Conservation (phyloP, 2,888 invertebrate species). For the Campoplex nolae region DNA sequence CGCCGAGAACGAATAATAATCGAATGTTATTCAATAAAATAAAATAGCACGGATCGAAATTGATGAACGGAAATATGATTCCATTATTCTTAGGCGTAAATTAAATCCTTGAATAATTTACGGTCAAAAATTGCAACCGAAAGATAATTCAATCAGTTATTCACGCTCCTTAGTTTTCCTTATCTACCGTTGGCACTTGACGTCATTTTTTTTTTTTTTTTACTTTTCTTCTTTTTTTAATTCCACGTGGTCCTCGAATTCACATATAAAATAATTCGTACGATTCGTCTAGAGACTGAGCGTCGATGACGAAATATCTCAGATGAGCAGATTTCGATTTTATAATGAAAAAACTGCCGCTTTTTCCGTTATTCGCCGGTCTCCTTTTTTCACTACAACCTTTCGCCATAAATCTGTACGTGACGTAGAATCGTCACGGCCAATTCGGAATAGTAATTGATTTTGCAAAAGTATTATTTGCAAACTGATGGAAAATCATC, state of each 20-base stretch:
- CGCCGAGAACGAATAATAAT: neutral
- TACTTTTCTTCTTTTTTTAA: slow-evolving; percentile 29
- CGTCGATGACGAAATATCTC: slow-evolving; percentile 2
- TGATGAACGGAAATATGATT: neutral
- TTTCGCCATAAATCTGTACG: neutral
- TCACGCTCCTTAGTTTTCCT: slow-evolving; percentile 12
- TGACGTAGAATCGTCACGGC: slow-evolving; percentile 1
- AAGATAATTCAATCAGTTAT: neutral
- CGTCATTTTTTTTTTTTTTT: slow-evolving; percentile 19
- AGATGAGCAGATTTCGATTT: slow-evolving; percentile 6
- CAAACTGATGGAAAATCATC: neutral
- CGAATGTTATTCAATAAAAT: slow-evolving; percentile 4
- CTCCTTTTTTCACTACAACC: neutral
- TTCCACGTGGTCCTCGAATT: slow-evolving; percentile 56
- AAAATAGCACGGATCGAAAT: neutral
- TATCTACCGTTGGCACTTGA: slow-evolving; percentile 66
- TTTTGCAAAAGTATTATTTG: neutral
- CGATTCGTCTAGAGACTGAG: slow-evolving; percentile 32
- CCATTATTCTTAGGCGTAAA: neutral
- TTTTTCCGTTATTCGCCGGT: neutral
- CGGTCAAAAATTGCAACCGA: neutral
- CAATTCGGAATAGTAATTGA: neutral
- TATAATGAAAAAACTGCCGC: neutral
- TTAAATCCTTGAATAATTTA: neutral
- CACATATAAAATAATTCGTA: slow-evolving; percentile 29